Percentiles rank a stretch among this genome's conserved stretches.
These are phyloP conservation scores for Premnoplex brunnescens DNA, from an alignment of 2,797 vertebrate genomes.

Conservation along the genomic window DNA sequence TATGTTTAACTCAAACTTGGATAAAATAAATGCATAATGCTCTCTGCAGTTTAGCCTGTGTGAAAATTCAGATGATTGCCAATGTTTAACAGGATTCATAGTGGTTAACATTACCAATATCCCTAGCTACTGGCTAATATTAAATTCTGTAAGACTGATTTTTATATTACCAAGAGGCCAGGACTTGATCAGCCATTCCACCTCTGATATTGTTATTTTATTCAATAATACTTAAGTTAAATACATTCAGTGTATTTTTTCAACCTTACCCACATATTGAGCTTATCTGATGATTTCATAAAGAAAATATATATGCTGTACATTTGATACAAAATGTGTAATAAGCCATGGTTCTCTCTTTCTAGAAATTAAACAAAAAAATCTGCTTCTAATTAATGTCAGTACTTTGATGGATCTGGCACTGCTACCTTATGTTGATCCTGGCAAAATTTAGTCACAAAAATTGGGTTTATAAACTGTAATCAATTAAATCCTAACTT, in stretches of 20 bases:
- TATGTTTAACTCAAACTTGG: background rate
- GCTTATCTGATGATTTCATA: constrained; percentile 39
- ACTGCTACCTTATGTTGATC: background rate
- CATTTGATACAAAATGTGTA: background rate
- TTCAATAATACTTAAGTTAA: background rate
- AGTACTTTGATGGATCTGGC: background rate
- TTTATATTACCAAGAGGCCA: background rate
- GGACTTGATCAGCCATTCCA: background rate
- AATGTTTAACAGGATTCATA: background rate
- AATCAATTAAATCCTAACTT: background rate
- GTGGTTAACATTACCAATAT: background rate
- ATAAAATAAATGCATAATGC: background rate
- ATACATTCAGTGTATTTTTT: background rate
- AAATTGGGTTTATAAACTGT: constrained; percentile 15
- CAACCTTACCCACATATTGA: background rate
- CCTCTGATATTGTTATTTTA: background rate
- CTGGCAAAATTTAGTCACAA: constrained; percentile 21
- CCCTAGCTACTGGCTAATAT: background rate
- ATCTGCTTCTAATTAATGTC: constrained; percentile 20
- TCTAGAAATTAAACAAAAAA: background rate
- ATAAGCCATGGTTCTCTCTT: background rate
- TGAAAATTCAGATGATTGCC: background rate
- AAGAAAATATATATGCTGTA: constrained; percentile 28
- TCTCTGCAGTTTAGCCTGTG: background rate
- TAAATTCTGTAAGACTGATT: background rate